Base-by-base conservation (phyloP, 2,888 invertebrate species). In the Polylopha cassiicola region DNA sequence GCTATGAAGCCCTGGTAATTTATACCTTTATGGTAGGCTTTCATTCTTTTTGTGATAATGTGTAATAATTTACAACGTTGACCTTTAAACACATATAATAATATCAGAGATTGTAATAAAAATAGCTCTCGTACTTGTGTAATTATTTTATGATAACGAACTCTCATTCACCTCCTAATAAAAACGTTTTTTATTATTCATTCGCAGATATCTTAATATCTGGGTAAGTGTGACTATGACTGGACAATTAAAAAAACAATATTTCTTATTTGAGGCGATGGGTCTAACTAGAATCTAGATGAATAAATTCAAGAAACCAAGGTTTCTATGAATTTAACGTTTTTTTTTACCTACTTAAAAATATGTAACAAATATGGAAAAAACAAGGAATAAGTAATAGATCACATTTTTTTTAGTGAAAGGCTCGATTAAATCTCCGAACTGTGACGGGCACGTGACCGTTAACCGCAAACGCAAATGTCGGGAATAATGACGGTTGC, bases 381-480 rank as follows among this genome's bases (percentile, higher is more conserved):
- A n/a, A n/a, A n/a, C n/a, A n/a, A n/a, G n/a, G n/a, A n/a, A n/a
- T n/a, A n/a, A n/a, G n/a, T n/a, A n/a, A n/a, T n/a, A n/a, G n/a
- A n/a, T n/a, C n/a, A n/a, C n/a, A n/a, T n/a, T 30, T 26, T 16
- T 21, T 4, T 1, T 16, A 31, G 26, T 26, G 24, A 33, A 39
- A 18, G 18, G 29, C 34, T 43, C 47, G 37, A 37, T 47, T 39
- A 55, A 50, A 47, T 49, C 39, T 39, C 32, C 45, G 50, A 53
- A 53, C 58, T 55, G 58, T 53, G 51, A 60, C 58, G 54, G 44
- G 48, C 70, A 61, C 66, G 63, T 61, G 71, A 53, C 68, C 60
- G 54, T 60, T 62, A 72, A 55, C 68, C 61, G 53, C 59, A 59
- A 67, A 67, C 62, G 56, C 69, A 65, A 60, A 57, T 52, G 58